A percentile compares a stretch with the other conserved stretches of the same genome.
phyloP scores from a whole-genome alignment of 2,113 vertebrate species.

The Eonycteris spelaea region DNA sequence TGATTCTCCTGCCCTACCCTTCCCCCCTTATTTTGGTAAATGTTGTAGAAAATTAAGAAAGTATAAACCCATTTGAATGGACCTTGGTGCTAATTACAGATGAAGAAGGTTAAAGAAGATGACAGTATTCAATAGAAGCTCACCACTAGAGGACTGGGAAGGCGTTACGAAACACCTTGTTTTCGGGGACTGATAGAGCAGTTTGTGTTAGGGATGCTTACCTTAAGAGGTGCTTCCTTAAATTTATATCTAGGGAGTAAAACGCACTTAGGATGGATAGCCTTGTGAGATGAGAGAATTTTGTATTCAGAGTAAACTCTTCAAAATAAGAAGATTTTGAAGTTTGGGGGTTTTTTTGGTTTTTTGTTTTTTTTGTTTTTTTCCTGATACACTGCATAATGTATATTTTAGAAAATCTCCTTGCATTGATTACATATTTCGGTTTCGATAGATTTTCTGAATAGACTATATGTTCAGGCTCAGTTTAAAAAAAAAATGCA shows the following conservation, averaged over 20 bases:
- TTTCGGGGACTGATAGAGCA: fast-evolving
- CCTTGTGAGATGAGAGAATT: background rate
- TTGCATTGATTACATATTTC: background rate
- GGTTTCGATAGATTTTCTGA: background rate
- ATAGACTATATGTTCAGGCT: background rate
- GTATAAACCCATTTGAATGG: background rate
- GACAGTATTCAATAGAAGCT: background rate
- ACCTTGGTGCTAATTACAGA: background rate
- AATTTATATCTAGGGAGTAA: background rate
- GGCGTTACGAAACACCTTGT: fast-evolving
- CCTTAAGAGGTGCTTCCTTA: background rate
- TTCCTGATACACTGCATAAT: background rate
- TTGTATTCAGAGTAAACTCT: background rate
- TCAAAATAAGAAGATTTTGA: background rate
- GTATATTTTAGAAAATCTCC: background rate
- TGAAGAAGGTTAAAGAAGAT: background rate
- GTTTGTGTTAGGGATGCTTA: background rate
- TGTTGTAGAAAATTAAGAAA: background rate
- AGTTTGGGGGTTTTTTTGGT: background rate
- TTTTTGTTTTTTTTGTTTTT: no score
- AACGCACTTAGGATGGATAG: background rate
- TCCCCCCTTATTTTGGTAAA: background rate
- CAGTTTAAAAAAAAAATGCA: conserved; percentile 26
- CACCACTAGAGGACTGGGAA: background rate
- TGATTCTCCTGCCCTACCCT: background rate